Evolutionary conservation across 2,888 invertebrate genomes (phyloP).

Genomic region (Iselma pallidipennis): DNA sequence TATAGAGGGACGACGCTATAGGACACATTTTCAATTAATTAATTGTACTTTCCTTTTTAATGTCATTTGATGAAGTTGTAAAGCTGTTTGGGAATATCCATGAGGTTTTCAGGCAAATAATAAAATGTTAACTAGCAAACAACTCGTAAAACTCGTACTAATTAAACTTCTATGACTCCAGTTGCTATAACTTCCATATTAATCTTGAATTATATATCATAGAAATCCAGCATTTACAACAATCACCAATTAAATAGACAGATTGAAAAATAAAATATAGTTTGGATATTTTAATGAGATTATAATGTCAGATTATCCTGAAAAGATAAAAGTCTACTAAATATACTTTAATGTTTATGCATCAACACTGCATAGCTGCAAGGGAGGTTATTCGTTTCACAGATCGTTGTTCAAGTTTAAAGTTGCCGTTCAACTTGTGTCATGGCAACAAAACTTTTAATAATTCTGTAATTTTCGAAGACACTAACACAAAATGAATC

Average conservation of each 20-base stretch:
- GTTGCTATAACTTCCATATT: slow-evolving; percentile 20
- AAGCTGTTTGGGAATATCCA: slow-evolving; percentile 14
- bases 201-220: slow-evolving; percentile 5
- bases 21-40: slow-evolving; percentile 19
- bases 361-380: no score
- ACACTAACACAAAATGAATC: no score
- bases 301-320: no score
- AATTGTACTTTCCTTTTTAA: slow-evolving; percentile 13
- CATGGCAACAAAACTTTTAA: not conserved
- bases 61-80: slow-evolving; percentile 17
- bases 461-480: no score
- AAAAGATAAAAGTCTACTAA: slow-evolving; percentile 27
- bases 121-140: slow-evolving; percentile 20
- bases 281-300: no score
- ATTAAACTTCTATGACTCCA: slow-evolving; percentile 21
- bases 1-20: no score
- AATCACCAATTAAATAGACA: no score
- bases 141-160: slow-evolving; percentile 21
- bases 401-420: not conserved
- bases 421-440: not conserved
- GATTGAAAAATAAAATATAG: no score
- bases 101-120: slow-evolving; percentile 14
- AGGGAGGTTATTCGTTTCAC: not conserved
- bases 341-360: no score
- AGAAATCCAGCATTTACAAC: not conserved